A percentile compares a stretch with the other conserved stretches of the same genome.
phyloP scores from a whole-genome alignment of 2,113 vertebrate genomes.

The Bujurquina vittata region DNA sequence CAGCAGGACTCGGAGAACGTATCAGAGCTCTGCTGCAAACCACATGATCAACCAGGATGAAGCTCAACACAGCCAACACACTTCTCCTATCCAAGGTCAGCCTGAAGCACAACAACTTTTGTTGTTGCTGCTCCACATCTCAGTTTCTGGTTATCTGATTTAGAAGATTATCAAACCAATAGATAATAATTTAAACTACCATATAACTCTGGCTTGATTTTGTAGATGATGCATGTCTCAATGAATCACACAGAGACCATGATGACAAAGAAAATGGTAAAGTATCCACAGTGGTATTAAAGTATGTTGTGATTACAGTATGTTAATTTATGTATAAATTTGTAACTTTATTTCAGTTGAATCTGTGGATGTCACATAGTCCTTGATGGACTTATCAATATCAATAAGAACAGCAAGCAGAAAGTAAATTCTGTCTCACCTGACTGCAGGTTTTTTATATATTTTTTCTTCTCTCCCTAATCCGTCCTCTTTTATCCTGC shows the following conservation, averaged over 20 bases:
- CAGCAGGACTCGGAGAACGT: neutral
- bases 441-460: no score
- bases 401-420: no score
- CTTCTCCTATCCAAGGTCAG: neutral
- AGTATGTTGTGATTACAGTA: accelerated
- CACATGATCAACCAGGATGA: neutral
- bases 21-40: neutral
- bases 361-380: no score
- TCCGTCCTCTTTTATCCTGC: no score
- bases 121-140: no score
- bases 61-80: neutral
- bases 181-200: neutral
- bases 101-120: neutral
- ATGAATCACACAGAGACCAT: neutral
- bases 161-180: no score
- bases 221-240: neutral
- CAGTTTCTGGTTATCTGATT: no score
- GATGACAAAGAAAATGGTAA: neutral
- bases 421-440: no score
- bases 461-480: no score
- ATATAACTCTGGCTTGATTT: accelerated
- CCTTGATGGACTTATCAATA: no score
- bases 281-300: accelerated
- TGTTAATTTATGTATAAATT: no score
- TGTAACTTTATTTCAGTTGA: no score